Base-by-base conservation (phyloP, 1,140 invertebrate species). In the Dufourea novaeangliae region DNA sequence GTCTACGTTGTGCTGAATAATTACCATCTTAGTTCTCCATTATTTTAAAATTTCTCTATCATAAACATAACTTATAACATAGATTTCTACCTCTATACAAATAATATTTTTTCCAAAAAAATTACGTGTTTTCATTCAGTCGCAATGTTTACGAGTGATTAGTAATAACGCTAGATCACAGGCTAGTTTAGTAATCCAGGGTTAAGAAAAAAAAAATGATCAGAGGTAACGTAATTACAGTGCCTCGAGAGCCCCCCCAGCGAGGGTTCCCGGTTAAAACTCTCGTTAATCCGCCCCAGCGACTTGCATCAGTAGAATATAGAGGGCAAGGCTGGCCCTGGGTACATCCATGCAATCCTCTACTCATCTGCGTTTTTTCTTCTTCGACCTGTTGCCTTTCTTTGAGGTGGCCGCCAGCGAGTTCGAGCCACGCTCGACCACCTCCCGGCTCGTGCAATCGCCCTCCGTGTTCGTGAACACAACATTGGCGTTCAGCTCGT, bases 341-440 rank as follows among this genome's bases (percentile, higher is more conserved):
- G 89, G 91, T 85, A 92, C 91, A 82, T 92, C 90, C 88, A 92
- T 88, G 84, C 92, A 92, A 86, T 92, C 90, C 90, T 92, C 90
- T 88, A 92, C 88, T 93, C 90, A 93, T 93, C 88, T 93, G 80
- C 78, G 92, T 85, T 83, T 91, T 88, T 90, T 93, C 81, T 91
- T 93, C 75, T 89, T 93, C 64, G 88, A 93, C 88, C 87, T 90
- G 86, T 56, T 92, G 87, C 80, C 89, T 90, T 91, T 93, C 88
- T 88, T 94, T 78, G 72, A 88, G 3, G 80, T 78, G 29, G 67
- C 70, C 14, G 64, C 69, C 29, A 88, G 44, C 84, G 85, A 32
- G 90, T 89, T 57, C 62, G 87, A 68, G 32, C 62, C 64, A 17
- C 84, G 89, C 6, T 86, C 85, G 6, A 66, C 34, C 14, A 56